Percentiles rank a stretch among this genome's conserved stretches.
Conservation (phyloP, 2,888 invertebrate species). For the Brachynemurus nebulosus region DNA sequence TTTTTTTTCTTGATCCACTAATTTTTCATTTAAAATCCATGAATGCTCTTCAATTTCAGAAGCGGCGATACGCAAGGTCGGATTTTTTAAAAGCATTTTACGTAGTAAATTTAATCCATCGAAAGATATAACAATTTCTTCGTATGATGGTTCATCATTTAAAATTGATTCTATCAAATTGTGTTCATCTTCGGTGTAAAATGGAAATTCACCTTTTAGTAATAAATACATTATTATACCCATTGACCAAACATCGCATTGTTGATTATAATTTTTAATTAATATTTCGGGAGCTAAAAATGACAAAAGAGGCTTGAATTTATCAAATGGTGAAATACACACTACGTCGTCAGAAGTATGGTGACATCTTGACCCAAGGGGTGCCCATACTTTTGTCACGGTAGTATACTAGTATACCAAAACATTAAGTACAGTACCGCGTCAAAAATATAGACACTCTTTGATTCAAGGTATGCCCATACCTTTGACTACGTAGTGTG, state of each 20-base stretch:
- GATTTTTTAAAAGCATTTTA: slow-evolving; percentile 35
- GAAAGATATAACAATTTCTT: slow-evolving; percentile 17
- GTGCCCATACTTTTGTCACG: too few species aligned
- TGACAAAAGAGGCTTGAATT: too few species aligned
- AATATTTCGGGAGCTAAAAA: slow-evolving; percentile 41
- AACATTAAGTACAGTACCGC: too few species aligned
- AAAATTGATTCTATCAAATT: slow-evolving; percentile 26
- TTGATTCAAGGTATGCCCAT: too few species aligned
- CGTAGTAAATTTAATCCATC: slow-evolving; percentile 32
- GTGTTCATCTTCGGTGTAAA: slow-evolving; percentile 24
- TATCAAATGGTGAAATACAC: too few species aligned
- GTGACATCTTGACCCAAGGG: too few species aligned
- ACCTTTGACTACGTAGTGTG: too few species aligned
- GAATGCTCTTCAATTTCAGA: slow-evolving; percentile 36
- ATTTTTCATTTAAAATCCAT: slow-evolving; percentile 27
- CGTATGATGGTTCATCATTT: slow-evolving; percentile 23
- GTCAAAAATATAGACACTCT: too few species aligned
- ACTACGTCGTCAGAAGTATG: too few species aligned
- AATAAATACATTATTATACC: slow-evolving; percentile 40
- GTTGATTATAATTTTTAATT: slow-evolving; percentile 37
- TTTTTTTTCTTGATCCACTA: slow-evolving; percentile 17
- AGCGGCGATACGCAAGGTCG: slow-evolving; percentile 37
- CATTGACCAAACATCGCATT: slow-evolving; percentile 44
- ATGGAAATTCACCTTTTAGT: slow-evolving; percentile 30
- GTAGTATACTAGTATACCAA: too few species aligned